Conservation (phyloP, 2,113 vertebrate genomes). For the Cyanistes caeruleus region DNA sequence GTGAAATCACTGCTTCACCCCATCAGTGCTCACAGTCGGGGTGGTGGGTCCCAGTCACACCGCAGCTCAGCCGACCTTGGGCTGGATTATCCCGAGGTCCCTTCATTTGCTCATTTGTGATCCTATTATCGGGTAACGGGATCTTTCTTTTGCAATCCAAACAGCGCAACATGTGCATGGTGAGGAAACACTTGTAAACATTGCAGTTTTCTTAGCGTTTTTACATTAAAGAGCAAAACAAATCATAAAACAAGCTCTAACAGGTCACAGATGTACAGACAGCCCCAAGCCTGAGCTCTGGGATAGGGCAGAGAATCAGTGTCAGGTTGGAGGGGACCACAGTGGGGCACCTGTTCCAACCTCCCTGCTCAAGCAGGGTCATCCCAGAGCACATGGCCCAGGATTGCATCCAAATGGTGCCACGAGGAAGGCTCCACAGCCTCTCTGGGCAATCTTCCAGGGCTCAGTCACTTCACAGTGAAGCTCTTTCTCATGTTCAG, state of each 20-base stretch:
- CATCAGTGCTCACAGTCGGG: fast-evolving
- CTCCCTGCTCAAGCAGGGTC: not conserved
- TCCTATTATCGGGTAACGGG: not conserved
- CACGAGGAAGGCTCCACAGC: not conserved
- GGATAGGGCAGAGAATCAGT: not conserved
- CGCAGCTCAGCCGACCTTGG: not conserved
- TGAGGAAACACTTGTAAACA: not conserved
- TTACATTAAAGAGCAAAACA: not conserved
- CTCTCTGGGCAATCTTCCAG: not conserved
- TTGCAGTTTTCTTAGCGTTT: not conserved
- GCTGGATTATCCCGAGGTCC: not conserved
- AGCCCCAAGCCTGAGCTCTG: not conserved
- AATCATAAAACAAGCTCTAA: not conserved
- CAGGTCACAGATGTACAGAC: too few relatives aligned
- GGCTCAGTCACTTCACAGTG: fast-evolving
- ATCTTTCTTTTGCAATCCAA: not conserved
- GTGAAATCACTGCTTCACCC: not conserved
- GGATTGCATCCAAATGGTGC: too few relatives aligned
- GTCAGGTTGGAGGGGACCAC: not conserved
- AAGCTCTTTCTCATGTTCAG: too few relatives aligned
- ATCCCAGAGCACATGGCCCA: not conserved
- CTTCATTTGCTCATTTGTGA: not conserved
- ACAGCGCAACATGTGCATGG: fast-evolving
- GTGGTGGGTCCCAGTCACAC: not conserved
- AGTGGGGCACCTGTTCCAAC: not conserved